These are phyloP conservation scores for Sebastes kiyomatsui DNA, from an alignment of 2,797 vertebrate genomes.

Conservation along the genomic window DNA sequence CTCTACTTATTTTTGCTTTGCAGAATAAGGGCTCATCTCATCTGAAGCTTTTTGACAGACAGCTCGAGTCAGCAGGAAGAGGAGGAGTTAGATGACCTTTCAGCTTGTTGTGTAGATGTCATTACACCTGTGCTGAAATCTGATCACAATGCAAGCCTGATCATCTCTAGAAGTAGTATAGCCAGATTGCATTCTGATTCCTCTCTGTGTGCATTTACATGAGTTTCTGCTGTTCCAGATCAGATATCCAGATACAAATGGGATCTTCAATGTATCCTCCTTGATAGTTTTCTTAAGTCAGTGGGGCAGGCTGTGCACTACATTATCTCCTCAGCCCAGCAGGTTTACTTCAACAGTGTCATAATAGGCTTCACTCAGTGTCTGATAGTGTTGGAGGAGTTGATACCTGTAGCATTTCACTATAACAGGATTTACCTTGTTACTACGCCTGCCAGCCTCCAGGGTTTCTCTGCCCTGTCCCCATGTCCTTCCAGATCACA, in stretches of 20 bases:
- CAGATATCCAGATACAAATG: neutral
- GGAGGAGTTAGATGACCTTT: neutral
- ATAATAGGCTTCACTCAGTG: neutral
- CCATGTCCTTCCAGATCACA: neutral
- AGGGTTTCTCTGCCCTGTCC: neutral
- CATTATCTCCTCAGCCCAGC: neutral
- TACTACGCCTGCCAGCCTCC: neutral
- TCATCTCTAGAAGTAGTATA: neutral
- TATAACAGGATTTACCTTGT: neutral
- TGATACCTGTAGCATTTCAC: neutral
- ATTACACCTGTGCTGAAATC: neutral
- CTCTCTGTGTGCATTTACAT: neutral
- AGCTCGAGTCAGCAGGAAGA: neutral
- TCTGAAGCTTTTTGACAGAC: neutral
- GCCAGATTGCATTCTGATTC: neutral
- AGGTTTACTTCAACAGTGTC: neutral
- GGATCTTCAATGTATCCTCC: neutral
- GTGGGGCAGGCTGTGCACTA: neutral
- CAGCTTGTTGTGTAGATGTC: neutral
- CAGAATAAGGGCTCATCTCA: neutral
- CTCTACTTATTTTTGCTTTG: neutral
- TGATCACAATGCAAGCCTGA: neutral
- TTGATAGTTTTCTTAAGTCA: neutral
- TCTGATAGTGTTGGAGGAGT: neutral
- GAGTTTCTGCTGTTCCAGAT: neutral